Evolutionary conservation across 1,140 invertebrate genomes (phyloP), one percentile per base, ranked within the genome.

Genomic region (Paramacrobiotus metropolitanus): DNA sequence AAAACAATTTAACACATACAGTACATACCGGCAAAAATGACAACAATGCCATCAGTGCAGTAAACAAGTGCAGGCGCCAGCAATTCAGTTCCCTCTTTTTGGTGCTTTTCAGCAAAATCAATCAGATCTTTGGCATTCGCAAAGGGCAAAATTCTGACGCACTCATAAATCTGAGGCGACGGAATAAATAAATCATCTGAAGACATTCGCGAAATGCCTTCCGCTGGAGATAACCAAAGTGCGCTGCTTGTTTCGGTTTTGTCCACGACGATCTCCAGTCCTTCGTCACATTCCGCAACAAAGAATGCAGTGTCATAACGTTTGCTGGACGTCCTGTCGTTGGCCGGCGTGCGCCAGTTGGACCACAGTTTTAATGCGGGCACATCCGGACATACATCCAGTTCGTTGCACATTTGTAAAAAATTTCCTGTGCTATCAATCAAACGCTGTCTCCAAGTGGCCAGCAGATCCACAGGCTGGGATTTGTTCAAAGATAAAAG

Each of bases 281-380:
- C n/a, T 9, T 55, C 48, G 48, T 55, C 48, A 24, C 48, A 15
- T 55, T 55, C 48, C 28, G 48, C 48, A 55, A 55, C 48, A 24
- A 55, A 55, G 24, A 55, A 55, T 20, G 28, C 48, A 4, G 48
- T 55, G 48, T 55, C 48, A 24, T 20, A 55, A 9, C 48, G 15
- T 24, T 55, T 55, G 34, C 34, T n/a, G 15, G 15, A 15, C 24
- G 68, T 68, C n/a, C n/a, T n/a, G n/a, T n/a, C n/a, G 63, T 30
- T 70, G 2, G 76, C 70, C 0, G 87, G 87, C 3, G 86, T 85
- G 3, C 87, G 70, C 87, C 87, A 92, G 68, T 83, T 82, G 44
- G 79, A 82, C 87, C 87, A 92, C 69, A 87, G 83, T 66, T 83
- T 74, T 2, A 91, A 71, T 0, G 81, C 77, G 81, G 82, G 85